phyloP scores from a whole-genome alignment of 2,888 invertebrate genomes.

The Cataglyphis cursor region DNA sequence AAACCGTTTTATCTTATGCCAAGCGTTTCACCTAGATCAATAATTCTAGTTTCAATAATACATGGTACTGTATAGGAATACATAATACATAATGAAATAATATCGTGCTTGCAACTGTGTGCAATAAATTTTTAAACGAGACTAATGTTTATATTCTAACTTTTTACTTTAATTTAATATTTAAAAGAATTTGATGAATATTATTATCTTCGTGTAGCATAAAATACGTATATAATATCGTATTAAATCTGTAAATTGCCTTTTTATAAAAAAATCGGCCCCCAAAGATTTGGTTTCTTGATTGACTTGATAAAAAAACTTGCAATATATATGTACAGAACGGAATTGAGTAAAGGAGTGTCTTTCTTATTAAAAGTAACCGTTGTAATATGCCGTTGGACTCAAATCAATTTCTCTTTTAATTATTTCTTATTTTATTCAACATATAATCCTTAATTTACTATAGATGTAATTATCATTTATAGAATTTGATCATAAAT shows the following conservation, averaged over 20 bases:
- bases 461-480: neutral
- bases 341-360: neutral
- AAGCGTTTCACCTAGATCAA: conserved; percentile 51
- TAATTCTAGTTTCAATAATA: conserved; percentile 27
- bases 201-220: neutral
- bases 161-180: neutral
- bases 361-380: neutral
- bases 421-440: neutral
- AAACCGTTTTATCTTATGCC: conserved; percentile 44
- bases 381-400: neutral
- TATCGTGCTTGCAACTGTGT: neutral
- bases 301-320: neutral
- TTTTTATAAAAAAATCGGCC: neutral
- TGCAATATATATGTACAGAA: neutral
- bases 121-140: neutral
- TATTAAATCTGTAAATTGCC: neutral
- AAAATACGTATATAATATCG: neutral
- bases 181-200: neutral
- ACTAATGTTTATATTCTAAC: neutral
- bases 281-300: neutral
- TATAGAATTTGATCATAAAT: neutral
- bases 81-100: neutral
- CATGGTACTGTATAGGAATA: neutral
- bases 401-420: neutral
- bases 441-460: neutral